A percentile compares a stretch with the other conserved stretches of the same genome.
Evolutionary conservation across 2,888 invertebrate genomes (phyloP).

Genomic region (Eilema caniola): DNA sequence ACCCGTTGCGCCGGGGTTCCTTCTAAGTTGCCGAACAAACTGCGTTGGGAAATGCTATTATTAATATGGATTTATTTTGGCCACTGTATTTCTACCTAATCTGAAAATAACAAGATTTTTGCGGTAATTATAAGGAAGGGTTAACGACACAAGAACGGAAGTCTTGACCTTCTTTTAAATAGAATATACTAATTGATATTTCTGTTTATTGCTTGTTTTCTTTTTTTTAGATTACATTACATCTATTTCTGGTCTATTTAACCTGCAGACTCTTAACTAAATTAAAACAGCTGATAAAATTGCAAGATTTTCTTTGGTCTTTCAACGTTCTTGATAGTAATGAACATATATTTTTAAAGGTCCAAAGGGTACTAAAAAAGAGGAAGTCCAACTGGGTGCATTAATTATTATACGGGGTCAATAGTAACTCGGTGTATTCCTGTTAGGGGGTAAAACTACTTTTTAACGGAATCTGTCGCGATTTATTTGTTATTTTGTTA

Average conservation of each 20-base stretch:
- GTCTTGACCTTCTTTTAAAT: neutral
- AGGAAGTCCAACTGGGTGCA: no score
- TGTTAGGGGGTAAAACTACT: no score
- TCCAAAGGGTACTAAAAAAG: no score
- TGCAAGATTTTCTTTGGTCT: neutral
- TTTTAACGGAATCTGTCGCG: no score
- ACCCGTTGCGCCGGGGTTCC: slow-evolving; percentile 53
- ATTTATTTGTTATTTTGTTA: no score
- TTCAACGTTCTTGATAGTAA: neutral
- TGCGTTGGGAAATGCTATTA: slow-evolving; percentile 28
- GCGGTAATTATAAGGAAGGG: neutral
- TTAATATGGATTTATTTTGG: no score
- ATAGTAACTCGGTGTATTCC: no score
- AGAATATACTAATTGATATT: neutral
- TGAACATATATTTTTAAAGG: no score
- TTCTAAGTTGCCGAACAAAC: slow-evolving; percentile 75
- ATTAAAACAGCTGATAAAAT: neutral
- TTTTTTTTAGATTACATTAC: neutral
- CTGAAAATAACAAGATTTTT: neutral
- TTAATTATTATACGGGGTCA: no score
- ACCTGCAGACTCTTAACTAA: neutral
- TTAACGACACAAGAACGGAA: slow-evolving; percentile 4
- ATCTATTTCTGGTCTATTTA: neutral
- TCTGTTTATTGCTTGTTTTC: neutral
- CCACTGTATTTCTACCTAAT: no score